These are phyloP conservation scores for Hypanus sabinus DNA, from an alignment of 2,113 vertebrate genomes.

Conservation along the genomic window DNA sequence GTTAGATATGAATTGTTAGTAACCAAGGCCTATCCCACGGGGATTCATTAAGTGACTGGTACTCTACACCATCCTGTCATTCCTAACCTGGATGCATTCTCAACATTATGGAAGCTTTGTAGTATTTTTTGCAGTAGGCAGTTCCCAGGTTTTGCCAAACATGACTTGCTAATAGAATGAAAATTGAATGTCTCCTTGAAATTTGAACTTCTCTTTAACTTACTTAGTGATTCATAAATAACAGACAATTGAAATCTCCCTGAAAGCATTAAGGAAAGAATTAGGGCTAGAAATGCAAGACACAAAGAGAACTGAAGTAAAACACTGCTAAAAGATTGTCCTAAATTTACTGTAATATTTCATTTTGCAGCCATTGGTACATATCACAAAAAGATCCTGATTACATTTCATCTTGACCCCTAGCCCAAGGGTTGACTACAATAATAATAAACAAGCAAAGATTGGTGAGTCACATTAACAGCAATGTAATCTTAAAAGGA, in stretches of 20 bases:
- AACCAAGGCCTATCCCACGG: constrained; percentile 59
- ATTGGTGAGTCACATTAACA: not conserved
- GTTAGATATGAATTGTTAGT: constrained; percentile 58
- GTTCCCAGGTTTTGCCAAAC: constrained; percentile 33
- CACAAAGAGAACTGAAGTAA: constrained; percentile 1
- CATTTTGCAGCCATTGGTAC: not conserved
- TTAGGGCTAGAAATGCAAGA: constrained; percentile 27
- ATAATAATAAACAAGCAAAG: not conserved
- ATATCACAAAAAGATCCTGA: constrained; percentile 5
- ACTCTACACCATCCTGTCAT: constrained; percentile 57
- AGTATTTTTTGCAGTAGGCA: constrained; percentile 37
- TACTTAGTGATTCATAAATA: constrained; percentile 38
- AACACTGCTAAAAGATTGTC: constrained; percentile 20
- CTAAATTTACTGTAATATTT: constrained; percentile 6
- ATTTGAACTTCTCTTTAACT: constrained; percentile 38
- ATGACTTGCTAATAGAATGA: constrained; percentile 38
- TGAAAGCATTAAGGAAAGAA: constrained; percentile 37
- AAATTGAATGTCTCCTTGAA: constrained; percentile 38
- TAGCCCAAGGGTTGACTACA: not conserved
- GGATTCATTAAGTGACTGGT: constrained; percentile 70
- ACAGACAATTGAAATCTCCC: constrained; percentile 35
- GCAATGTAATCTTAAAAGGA: not conserved
- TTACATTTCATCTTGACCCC: constrained; percentile 27
- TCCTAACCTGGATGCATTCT: constrained; percentile 57
- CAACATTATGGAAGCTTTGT: constrained; percentile 37